Conservation (phyloP, 2,888 invertebrate genomes). For the Drosophila stalkeri region DNA sequence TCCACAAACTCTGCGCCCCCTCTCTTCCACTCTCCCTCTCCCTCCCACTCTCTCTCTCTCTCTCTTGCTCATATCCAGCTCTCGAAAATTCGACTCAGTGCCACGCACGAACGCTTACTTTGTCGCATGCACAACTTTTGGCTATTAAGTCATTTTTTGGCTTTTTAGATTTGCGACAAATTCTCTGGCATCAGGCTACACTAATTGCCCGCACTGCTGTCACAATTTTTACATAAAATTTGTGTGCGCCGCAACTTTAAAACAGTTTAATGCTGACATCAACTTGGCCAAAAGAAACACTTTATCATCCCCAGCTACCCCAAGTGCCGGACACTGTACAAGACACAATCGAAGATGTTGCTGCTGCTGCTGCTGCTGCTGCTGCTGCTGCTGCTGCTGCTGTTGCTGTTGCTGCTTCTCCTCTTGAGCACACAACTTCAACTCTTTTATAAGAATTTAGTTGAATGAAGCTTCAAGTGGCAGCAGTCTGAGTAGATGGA, state of each 20-base stretch:
- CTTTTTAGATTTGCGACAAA: conserved; percentile 81
- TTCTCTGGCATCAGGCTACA: conserved; percentile 57
- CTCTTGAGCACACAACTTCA: conserved; percentile 68
- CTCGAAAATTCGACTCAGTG: conserved; percentile 50
- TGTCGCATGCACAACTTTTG: conserved; percentile 80
- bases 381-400: conserved; percentile 3
- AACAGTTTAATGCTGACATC: conserved; percentile 61
- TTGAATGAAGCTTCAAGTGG: conserved; percentile 78
- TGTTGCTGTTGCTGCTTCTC: conserved; percentile 15
- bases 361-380: conserved; percentile 17
- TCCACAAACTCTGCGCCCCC: neutral
- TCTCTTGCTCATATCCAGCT: conserved; percentile 1
- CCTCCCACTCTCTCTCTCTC: neutral
- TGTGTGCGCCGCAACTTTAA: conserved; percentile 45
- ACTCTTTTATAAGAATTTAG: conserved; percentile 77
- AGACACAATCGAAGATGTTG: conserved; percentile 71
- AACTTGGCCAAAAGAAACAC: conserved; percentile 56
- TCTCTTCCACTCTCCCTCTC: neutral
- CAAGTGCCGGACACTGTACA: conserved; percentile 66
- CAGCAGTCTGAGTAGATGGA: conserved; percentile 20
- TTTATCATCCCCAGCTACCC: conserved; percentile 67
- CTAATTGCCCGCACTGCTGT: conserved; percentile 74
- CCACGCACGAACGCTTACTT: conserved; percentile 81
- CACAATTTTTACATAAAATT: conserved; percentile 62
- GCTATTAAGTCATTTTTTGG: conserved; percentile 82